Base-by-base conservation (phyloP, 1,140 invertebrate species). In the Heliconius himera region DNA sequence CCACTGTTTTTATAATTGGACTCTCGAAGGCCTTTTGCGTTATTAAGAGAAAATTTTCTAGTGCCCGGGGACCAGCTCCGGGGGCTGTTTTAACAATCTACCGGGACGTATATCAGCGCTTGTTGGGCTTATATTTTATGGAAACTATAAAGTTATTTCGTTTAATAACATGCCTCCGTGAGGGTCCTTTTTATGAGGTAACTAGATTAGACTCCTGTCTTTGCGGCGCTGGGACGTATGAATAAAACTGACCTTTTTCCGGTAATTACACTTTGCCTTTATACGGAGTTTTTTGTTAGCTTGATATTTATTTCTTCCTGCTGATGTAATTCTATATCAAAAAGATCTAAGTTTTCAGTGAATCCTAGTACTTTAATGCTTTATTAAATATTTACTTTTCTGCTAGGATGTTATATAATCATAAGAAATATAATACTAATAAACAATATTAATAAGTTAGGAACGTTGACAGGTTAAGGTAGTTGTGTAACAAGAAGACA, bases 1-100 rank as follows among this genome's bases (percentile, higher is more conserved):
- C 54, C 84, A 87, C 86, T 89, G 83, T 87, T 87, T 85, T 87
- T 86, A 87, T 89, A 89, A 89, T 90, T 89, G 88, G 85, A 79
- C 78, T 56, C 66, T 77, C 74, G 70, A 72, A 80, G 84, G 80
- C 83, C 84, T 82, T 88, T 86, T 85, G 80, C 72, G 78, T 82
- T 88, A 89, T 90, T 90, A 89, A 81, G 85, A 77, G 82, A 76
- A 76, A 46, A 76, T 84, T 87, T 87, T 86, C 77, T 84, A 88
- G 82, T 84, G 83, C 81, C 83, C 83, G 77, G 66, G 71, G 78
- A 77, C 78, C 74, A 77, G 56, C 74, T 76, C 66, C 41, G 71
- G 76, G 82, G 78, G 56, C 74, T 78, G 83, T 70, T 70, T 76
- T 80, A 81, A 83, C 83, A 86, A 83, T 81, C 79, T 75, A 81